Evolutionary conservation across 2,113 vertebrate genomes (phyloP).

Genomic region (Aythya baeri): DNA sequence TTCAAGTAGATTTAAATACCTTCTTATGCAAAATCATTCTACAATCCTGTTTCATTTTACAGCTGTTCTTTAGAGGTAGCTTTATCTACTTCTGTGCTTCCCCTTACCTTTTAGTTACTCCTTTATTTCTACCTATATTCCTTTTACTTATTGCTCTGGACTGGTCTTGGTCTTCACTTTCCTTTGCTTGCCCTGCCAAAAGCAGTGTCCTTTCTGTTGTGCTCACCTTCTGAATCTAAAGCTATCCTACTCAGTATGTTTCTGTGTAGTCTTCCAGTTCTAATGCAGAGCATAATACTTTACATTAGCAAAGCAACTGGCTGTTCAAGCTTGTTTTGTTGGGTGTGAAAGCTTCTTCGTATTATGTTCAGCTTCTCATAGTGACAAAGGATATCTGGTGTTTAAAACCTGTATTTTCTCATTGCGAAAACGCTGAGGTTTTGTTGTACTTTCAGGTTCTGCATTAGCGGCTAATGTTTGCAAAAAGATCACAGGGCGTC

Average conservation of each 20-base stretch:
- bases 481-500: constrained; percentile 98
- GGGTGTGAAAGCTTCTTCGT: background rate
- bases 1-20: background rate
- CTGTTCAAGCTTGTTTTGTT: background rate
- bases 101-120: background rate
- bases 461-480: constrained; percentile 97
- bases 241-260: background rate
- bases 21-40: background rate
- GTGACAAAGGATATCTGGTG: background rate
- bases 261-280: background rate
- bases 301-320: background rate
- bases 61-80: background rate
- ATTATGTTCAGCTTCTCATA: background rate
- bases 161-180: background rate
- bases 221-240: background rate
- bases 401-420: background rate
- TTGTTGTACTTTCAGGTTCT: constrained; percentile 81
- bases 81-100: background rate
- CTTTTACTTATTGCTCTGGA: background rate
- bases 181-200: background rate
- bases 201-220: background rate
- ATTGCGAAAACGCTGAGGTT: background rate
- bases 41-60: background rate
- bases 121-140: background rate
- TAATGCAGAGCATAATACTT: background rate